Evolutionary conservation across 92 coral and sea anemone species (phyloP).

Genomic region (Heliopora coerulea): DNA sequence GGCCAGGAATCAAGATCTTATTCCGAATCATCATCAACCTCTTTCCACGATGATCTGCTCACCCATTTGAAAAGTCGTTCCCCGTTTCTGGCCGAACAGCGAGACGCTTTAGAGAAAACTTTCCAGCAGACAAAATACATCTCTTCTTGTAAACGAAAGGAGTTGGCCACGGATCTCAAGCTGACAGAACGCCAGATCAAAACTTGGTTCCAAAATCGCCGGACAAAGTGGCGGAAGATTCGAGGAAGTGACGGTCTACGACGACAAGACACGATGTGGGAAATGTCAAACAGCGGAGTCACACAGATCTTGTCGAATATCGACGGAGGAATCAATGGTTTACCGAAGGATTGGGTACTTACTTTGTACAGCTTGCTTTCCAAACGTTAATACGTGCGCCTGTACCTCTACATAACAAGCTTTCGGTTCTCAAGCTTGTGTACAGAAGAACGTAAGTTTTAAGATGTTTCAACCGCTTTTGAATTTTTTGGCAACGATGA

Average conservation of each 20-base stretch:
- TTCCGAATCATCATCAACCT: not conserved
- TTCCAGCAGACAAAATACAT: slow-evolving; percentile 36
- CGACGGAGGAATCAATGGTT: slow-evolving; percentile 37
- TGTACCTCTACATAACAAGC: too few relatives aligned
- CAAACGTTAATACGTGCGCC: slow-evolving; percentile 2
- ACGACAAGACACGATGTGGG: slow-evolving; percentile 30
- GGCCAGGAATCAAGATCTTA: not conserved
- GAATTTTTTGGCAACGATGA: too few relatives aligned
- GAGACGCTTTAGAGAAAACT: slow-evolving; percentile 23
- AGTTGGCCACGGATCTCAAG: slow-evolving; percentile 14
- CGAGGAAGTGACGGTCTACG: slow-evolving; percentile 41
- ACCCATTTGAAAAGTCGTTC: slow-evolving; percentile 36
- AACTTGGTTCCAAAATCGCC: slow-evolving; percentile 95
- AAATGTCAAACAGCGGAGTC: slow-evolving; percentile 11
- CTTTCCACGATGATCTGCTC: not conserved
- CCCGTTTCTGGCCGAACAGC: slow-evolving; percentile 39
- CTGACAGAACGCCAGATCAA: slow-evolving; percentile 35
- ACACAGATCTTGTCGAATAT: slow-evolving; percentile 28
- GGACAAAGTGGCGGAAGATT: slow-evolving; percentile 61
- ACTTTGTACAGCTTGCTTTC: slow-evolving; percentile 38
- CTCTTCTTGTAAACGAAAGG: slow-evolving; percentile 28
- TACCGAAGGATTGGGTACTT: slow-evolving; percentile 33
- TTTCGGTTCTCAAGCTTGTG: too few relatives aligned
- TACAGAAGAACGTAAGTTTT: too few relatives aligned
- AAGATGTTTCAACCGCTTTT: too few relatives aligned